Evolutionary conservation across 2,797 vertebrate species (phyloP).

Genomic region (Coranthus polyacanthus): DNA sequence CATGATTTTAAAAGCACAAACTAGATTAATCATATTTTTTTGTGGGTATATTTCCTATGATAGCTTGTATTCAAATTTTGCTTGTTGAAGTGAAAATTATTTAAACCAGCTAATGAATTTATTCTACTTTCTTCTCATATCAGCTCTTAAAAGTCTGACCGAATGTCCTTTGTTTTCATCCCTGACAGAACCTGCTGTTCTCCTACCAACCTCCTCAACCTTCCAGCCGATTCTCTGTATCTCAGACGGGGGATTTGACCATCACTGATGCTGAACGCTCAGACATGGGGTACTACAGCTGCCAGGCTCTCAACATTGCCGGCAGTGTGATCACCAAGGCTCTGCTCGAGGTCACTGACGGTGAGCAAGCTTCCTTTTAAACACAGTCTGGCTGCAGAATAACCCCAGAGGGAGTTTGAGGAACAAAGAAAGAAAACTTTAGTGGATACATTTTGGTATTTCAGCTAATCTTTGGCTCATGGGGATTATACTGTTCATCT

Average conservation of each 20-base stretch:
- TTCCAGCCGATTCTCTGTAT: slow-evolving; percentile 95
- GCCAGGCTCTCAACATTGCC: slow-evolving; percentile 98
- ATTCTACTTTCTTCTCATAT: background rate
- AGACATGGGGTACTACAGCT: slow-evolving; percentile 97
- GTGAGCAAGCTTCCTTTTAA: slow-evolving; percentile 80
- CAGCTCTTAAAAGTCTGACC: slow-evolving; percentile 20
- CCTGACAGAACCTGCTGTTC: slow-evolving; percentile 93
- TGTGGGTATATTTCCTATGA: background rate
- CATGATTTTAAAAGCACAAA: too few species aligned
- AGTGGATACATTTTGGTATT: slow-evolving; percentile 64
- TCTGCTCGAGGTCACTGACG: slow-evolving; percentile 97
- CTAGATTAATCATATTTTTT: background rate
- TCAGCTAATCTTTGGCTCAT: slow-evolving; percentile 63
- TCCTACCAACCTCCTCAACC: slow-evolving; percentile 97
- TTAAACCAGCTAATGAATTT: background rate
- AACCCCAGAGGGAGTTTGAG: slow-evolving; percentile 29
- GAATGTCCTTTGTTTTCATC: slow-evolving; percentile 11
- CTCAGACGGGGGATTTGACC: slow-evolving; percentile 96
- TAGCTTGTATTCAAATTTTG: background rate
- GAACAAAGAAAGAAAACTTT: slow-evolving; percentile 38
- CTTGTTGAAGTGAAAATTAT: slow-evolving; percentile 9
- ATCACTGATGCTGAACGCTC: slow-evolving; percentile 94
- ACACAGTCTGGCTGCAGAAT: slow-evolving; percentile 14
- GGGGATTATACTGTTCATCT: slow-evolving; percentile 65
- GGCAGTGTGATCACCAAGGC: slow-evolving; percentile 99